These are phyloP conservation scores for Ceyx melanurus DNA, from an alignment of 2,113 vertebrate species.

Conservation along the genomic window DNA sequence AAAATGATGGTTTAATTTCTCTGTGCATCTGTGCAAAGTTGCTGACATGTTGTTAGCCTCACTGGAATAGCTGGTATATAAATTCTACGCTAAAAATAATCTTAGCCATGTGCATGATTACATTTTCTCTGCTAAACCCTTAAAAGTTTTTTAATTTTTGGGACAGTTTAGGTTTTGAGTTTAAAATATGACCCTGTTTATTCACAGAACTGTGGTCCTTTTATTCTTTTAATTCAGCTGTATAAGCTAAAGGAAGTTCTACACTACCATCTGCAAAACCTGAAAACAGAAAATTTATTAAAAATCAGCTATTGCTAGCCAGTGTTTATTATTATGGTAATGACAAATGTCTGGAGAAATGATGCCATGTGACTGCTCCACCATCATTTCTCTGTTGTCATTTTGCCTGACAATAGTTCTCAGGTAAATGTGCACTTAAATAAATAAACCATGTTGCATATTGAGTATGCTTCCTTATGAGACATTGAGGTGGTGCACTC, in stretches of 20 bases:
- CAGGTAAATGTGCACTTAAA: background rate
- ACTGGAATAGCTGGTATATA: background rate
- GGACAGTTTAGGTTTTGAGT: background rate
- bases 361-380: background rate
- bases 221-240: background rate
- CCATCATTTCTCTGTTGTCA: background rate
- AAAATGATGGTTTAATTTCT: background rate
- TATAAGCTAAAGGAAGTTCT: background rate
- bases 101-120: rapidly evolving
- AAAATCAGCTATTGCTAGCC: background rate
- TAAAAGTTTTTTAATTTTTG: background rate
- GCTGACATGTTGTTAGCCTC: background rate
- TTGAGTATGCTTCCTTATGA: background rate
- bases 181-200: background rate
- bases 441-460: background rate
- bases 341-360: background rate
- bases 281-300: background rate
- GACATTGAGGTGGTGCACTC: background rate
- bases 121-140: background rate
- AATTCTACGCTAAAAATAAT: background rate
- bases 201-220: background rate
- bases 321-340: background rate
- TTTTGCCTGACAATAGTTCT: background rate
- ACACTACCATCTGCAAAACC: background rate
- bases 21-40: background rate